A percentile compares a stretch with the other conserved stretches of the same genome.
Evolutionary conservation across 1,140 invertebrate species (phyloP).

Genomic region (Microplitis demolitor): DNA sequence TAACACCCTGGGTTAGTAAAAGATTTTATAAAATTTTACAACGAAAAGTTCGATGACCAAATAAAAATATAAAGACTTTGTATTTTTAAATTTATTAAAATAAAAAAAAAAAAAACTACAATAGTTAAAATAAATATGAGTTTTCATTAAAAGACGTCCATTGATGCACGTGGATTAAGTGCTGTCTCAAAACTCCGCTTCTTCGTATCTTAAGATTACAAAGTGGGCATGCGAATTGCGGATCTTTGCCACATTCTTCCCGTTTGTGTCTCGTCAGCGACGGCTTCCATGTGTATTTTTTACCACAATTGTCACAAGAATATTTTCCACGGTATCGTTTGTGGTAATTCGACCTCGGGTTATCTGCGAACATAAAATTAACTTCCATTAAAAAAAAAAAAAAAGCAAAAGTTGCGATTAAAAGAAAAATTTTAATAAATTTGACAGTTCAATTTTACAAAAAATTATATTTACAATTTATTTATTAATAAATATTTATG

Average conservation of each 20-base stretch:
- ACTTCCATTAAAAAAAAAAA: background rate
- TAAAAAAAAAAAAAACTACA: background rate
- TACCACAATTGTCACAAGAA: slow-evolving; percentile 44
- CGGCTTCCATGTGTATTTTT: slow-evolving; percentile 55
- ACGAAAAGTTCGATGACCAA: background rate
- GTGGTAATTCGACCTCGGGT: slow-evolving; percentile 26
- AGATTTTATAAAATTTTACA: background rate
- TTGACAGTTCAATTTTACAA: no score
- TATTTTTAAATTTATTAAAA: slow-evolving; percentile 5
- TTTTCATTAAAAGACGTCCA: slow-evolving; percentile 7
- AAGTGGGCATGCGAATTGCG: slow-evolving; percentile 43
- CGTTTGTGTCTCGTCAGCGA: slow-evolving; percentile 54
- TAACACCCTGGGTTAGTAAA: background rate
- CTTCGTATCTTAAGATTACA: slow-evolving; percentile 28
- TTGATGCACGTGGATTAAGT: slow-evolving; percentile 29
- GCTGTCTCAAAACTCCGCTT: slow-evolving; percentile 25
- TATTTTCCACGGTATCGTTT: slow-evolving; percentile 37
- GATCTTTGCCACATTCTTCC: slow-evolving; percentile 58
- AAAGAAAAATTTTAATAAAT: no score
- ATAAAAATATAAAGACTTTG: background rate
- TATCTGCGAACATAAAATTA: slow-evolving; percentile 22
- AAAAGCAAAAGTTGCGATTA: background rate
- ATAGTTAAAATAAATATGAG: background rate
- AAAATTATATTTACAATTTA: no score
- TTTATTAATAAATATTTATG: no score